phyloP scores from a whole-genome alignment of 2,113 vertebrate genomes.

The Anoplopoma fimbria region DNA sequence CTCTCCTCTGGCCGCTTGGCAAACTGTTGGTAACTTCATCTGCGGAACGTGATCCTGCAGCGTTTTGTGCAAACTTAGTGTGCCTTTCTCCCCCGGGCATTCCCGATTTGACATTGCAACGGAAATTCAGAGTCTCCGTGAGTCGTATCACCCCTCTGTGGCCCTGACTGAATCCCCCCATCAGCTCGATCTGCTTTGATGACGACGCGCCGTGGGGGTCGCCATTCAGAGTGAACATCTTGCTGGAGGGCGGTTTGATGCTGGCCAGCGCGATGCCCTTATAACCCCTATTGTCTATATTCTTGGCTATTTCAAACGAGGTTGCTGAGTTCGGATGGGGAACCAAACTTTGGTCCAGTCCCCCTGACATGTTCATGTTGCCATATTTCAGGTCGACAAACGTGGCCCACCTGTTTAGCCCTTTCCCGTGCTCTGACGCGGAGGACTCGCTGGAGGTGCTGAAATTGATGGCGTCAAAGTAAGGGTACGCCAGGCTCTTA shows the following conservation, averaged over 20 bases:
- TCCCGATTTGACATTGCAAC: slow-evolving; percentile 86
- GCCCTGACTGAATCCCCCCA: slow-evolving; percentile 79
- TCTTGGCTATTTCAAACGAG: slow-evolving; percentile 74
- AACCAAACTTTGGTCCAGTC: slow-evolving; percentile 65
- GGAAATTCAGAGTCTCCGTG: slow-evolving; percentile 88
- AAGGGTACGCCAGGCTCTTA: slow-evolving; percentile 93
- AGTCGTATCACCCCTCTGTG: slow-evolving; percentile 86
- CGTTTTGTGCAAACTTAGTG: slow-evolving; percentile 77
- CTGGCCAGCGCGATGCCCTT: slow-evolving; percentile 65
- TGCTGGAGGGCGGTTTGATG: slow-evolving; percentile 82
- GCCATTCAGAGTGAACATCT: slow-evolving; percentile 77
- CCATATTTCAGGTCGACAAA: slow-evolving; percentile 93
- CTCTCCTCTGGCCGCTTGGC: slow-evolving; percentile 73
- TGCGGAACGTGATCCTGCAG: slow-evolving; percentile 82
- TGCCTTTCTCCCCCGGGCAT: slow-evolving; percentile 73
- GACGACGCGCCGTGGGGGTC: slow-evolving; percentile 63
- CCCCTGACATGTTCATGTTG: slow-evolving; percentile 78
- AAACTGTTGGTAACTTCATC: slow-evolving; percentile 85
- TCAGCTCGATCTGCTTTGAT: slow-evolving; percentile 75
- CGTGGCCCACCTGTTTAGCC: slow-evolving; percentile 91
- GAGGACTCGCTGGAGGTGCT: slow-evolving; percentile 92
- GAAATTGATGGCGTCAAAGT: slow-evolving; percentile 89
- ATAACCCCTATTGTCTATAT: slow-evolving; percentile 66
- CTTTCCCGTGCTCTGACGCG: slow-evolving; percentile 85
- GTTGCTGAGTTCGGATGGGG: slow-evolving; percentile 68